phyloP scores from a whole-genome alignment of 2,888 invertebrate genomes.

The Monochamus alternatus region DNA sequence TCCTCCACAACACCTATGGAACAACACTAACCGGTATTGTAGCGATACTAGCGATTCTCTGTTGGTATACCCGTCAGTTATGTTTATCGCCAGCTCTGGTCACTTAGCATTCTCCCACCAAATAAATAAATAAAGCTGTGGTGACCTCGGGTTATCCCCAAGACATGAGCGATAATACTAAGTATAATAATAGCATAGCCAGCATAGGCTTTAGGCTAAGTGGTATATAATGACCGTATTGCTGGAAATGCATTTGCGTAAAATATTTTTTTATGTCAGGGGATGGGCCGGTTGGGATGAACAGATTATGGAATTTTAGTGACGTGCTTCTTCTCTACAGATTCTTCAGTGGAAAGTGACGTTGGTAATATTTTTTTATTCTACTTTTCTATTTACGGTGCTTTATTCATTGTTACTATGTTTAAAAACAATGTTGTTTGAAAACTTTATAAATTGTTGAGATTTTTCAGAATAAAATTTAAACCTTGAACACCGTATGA shows the following conservation, averaged over 20 bases:
- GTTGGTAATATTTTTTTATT: too few species aligned
- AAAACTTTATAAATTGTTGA: too few species aligned
- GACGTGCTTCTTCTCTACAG: not conserved
- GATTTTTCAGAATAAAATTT: too few species aligned
- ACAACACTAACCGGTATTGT: slow-evolving; percentile 25
- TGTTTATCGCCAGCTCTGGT: slow-evolving; percentile 14
- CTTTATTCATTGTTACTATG: too few species aligned
- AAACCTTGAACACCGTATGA: too few species aligned
- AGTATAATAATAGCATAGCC: not conserved
- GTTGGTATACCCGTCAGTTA: not conserved
- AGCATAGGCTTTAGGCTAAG: slow-evolving; percentile 10
- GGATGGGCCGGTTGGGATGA: not conserved
- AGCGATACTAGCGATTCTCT: not conserved
- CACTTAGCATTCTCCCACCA: slow-evolving; percentile 25
- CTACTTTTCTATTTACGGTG: too few species aligned
- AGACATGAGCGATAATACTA: slow-evolving; percentile 19
- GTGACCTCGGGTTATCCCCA: slow-evolving; percentile 31
- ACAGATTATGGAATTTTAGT: not conserved
- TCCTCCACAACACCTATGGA: slow-evolving; percentile 1
- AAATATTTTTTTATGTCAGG: not conserved
- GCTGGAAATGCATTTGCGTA: slow-evolving; percentile 17
- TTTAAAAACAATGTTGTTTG: too few species aligned
- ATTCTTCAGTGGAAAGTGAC: too few species aligned
- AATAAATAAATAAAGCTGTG: slow-evolving; percentile 3
- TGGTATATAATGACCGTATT: not conserved